These are phyloP conservation scores for Caradrina kadenii DNA, from an alignment of 2,888 invertebrate genomes.

Conservation along the genomic window DNA sequence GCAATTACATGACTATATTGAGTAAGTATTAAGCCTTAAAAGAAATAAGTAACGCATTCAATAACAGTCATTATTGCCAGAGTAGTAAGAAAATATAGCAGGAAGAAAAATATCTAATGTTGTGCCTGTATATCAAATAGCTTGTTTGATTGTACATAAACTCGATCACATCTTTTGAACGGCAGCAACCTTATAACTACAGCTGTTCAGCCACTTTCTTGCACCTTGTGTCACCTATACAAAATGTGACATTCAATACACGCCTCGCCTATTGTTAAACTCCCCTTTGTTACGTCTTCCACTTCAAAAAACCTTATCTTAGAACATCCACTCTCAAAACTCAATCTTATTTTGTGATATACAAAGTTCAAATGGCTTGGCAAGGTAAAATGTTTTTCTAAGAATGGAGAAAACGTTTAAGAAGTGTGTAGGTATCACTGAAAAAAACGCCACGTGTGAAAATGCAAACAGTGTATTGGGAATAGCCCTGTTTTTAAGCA, in stretches of 20 bases:
- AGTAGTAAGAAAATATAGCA: too few species aligned
- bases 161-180: conserved; percentile 51
- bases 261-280: conserved; percentile 69
- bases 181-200: conserved; percentile 56
- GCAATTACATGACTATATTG: too few species aligned
- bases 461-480: conserved; percentile 63
- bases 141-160: conserved; percentile 12
- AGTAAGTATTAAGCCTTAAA: too few species aligned
- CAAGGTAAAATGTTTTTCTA: conserved; percentile 19
- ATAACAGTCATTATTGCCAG: too few species aligned
- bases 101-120: not conserved
- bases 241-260: conserved; percentile 72
- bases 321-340: conserved; percentile 1
- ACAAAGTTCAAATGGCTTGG: conserved; percentile 9
- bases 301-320: conserved; percentile 53
- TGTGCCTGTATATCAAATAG: not conserved
- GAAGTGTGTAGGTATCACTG: conserved; percentile 36
- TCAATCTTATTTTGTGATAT: not conserved
- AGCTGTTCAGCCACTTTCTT: conserved; percentile 68
- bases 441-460: conserved; percentile 65
- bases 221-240: conserved; percentile 68
- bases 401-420: conserved; percentile 55
- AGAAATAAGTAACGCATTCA: too few species aligned
- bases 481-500: conserved; percentile 55
- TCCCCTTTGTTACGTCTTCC: conserved; percentile 65